A percentile compares a stretch with the other conserved stretches of the same genome.
Conservation (phyloP, 2,797 vertebrate genomes). For the Anisognathus igniventris region DNA sequence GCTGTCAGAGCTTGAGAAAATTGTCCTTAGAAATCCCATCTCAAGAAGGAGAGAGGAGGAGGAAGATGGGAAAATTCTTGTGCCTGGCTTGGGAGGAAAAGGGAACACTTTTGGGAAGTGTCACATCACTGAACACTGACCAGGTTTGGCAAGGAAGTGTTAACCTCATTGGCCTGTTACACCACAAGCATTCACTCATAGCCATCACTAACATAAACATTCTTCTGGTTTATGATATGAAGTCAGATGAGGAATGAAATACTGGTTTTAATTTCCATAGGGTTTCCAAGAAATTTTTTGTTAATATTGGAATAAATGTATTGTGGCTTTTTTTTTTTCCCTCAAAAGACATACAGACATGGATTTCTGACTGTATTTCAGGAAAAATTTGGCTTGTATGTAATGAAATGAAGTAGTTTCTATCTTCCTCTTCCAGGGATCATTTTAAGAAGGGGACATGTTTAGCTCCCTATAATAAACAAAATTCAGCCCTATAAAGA, state of each 20-base stretch:
- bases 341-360: fast-evolving
- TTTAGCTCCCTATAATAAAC: not conserved
- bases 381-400: not conserved
- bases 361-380: not conserved
- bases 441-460: not conserved
- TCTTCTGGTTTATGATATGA: not conserved
- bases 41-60: not conserved
- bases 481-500: not conserved
- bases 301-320: not conserved
- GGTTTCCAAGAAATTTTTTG: not conserved
- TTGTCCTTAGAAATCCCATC: not conserved
- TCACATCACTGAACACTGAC: not conserved
- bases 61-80: not conserved
- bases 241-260: not conserved
- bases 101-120: not conserved
- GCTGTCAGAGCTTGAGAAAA: not conserved
- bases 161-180: not conserved
- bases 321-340: not conserved
- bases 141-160: not conserved
- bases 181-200: not conserved
- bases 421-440: not conserved
- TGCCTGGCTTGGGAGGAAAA: not conserved
- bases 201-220: not conserved
- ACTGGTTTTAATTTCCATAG: not conserved
- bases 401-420: not conserved